Conservation (phyloP, 2,113 vertebrate species). For the Ovibos moschatus region DNA sequence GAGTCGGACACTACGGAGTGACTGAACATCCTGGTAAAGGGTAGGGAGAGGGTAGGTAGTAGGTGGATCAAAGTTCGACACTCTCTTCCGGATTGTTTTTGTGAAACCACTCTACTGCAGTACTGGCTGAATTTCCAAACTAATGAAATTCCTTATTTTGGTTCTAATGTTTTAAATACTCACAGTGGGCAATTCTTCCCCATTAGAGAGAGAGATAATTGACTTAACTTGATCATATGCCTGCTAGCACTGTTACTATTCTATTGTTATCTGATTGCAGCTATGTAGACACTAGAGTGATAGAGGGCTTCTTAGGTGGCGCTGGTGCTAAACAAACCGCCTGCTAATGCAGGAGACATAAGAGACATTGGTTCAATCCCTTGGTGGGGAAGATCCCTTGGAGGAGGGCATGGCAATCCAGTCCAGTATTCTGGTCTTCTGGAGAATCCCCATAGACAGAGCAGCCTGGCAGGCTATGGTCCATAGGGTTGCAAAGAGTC, state of each 20-base stretch:
- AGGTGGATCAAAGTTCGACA: not conserved
- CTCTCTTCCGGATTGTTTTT: not conserved
- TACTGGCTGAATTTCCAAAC: conserved; percentile 19
- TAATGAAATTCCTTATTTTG: conserved; percentile 47
- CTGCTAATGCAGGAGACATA: not conserved
- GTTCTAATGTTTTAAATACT: conserved; percentile 50
- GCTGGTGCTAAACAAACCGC: not conserved
- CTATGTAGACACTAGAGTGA: not conserved
- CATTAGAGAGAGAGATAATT: conserved; percentile 40
- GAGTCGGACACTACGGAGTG: not conserved
- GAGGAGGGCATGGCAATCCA: not conserved
- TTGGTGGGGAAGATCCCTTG: not conserved
- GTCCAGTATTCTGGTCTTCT: not conserved
- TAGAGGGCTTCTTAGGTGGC: not conserved
- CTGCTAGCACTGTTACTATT: conserved; percentile 50
- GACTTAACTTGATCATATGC: not conserved
- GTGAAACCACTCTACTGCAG: conserved; percentile 7
- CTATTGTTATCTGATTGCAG: conserved; percentile 64
- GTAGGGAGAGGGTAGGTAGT: not conserved
- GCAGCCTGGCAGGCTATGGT: accelerated
- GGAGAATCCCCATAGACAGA: not conserved
- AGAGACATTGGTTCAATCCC: not conserved
- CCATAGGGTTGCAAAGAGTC: not conserved
- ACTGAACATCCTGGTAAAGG: not conserved
- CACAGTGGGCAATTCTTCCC: conserved; percentile 16